Evolutionary conservation across 2,888 invertebrate genomes (phyloP), one percentile per base, ranked within the genome.

Genomic region (Mesoligia furuncula): DNA sequence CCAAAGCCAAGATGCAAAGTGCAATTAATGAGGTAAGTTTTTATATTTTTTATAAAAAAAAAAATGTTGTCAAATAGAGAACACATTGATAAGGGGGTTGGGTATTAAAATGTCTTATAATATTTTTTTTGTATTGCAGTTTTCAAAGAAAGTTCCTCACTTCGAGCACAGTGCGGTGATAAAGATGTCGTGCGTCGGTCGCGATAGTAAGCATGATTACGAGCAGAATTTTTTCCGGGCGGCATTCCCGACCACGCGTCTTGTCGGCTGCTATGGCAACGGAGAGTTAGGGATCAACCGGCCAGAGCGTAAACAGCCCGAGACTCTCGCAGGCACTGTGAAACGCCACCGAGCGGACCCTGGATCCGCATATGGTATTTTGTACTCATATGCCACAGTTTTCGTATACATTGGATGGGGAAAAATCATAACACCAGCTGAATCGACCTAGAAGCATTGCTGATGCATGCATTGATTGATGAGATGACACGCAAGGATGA

Each of bases 401-500:
- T 96, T 96, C 81, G 93, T 97, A 48, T 96, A 96, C 69, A 93
- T 96, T 39, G 96, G 96, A 1, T 97, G 97, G 97, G 97, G 97
- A 0, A 96, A 94, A 87, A 90, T 93, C 48, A 76, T 87, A 24
- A 86, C 85, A 8, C 86, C 87, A 27, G 87, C 91, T 36, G 87
- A 89, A 81, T 73, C 81, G 27, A 80, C 77, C 45, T 87, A 83
- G 71, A 36, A 78, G 27, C 31, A 20, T 48, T 69, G 69, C 68
- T 61, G 48, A 36, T 4, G 9, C 57, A 59, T 36, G 72, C 36
- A 74, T 59, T 61, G 6, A 36, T 45, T 45, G 36, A 39, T 61
- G 13, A n/a, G 11, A 31, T 74, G 17, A n/a, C 27, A 64, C 48
- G 51, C 36, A 31, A 65, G 45, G 20, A 64, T 17, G 24, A 42